Base-by-base conservation (phyloP, 2,113 vertebrate genomes). In the Neofelis nebulosa region DNA sequence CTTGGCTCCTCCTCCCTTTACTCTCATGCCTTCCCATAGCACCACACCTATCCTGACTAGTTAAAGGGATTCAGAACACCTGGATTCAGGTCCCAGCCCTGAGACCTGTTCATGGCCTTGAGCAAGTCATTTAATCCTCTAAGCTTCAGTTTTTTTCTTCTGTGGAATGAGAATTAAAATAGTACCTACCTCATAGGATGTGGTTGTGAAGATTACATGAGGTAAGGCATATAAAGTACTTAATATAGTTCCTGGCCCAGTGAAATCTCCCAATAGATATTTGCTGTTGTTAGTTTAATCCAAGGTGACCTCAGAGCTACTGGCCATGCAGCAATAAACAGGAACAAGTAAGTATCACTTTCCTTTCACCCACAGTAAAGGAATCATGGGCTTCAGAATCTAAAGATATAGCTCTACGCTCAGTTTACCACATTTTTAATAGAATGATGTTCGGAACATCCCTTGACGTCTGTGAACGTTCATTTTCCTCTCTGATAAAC, bases 221-320 rank as follows among this genome's bases (percentile, higher is more conserved):
- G 45, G 48, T 41, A 93, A 89, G 50, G 4, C 36, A 74, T 81
- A 25, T 65, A 88, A 81, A 45, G n/a, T 81, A 48, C 82, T 89
- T 80, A 84, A 52, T 45, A 85, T 13, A 84, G 61, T 89, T 16
- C 15, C 31, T 97, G 48, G 13, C 27, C 10, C n/a, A 55, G 2
- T 86, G 21, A 78, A 93, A 96, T 50, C 41, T 93, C 50, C 68
- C 63, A 82, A 27, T 33, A 93, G 79, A 92, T 8, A 65, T 65
- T 96, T 94, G 50, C 45, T 97, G 12, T 87, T 91, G 69, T 91
- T 95, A 84, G 18, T 96, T 87, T 94, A 91, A 93, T 89, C 88
- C 91, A 89, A 88, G 68, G 19, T 89, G 71, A 97, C 68, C 83
- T 95, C 66, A 83, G 63, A 95, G 82, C 21, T 36, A 71, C 52